phyloP scores from a whole-genome alignment of 2,113 vertebrate genomes.

The Bolborhynchus lineola region DNA sequence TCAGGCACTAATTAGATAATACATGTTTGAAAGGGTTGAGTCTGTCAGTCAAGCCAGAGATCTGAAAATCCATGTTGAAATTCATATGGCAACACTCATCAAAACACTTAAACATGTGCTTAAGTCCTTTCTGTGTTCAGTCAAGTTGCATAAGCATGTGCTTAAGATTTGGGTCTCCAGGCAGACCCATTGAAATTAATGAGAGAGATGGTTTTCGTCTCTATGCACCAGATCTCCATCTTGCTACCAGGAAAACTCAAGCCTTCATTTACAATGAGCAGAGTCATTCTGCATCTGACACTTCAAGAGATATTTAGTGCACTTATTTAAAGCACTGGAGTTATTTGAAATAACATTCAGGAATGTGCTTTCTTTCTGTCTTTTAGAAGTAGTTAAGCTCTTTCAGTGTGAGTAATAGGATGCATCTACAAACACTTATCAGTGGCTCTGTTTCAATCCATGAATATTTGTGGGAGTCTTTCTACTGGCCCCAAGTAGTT shows the following conservation, averaged over 20 bases:
- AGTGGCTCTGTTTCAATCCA: not conserved
- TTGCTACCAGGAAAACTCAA: not conserved
- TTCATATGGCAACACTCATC: constrained; percentile 61
- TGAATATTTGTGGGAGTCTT: not conserved
- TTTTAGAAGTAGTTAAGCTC: not conserved
- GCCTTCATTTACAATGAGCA: not conserved
- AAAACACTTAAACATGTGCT: constrained; percentile 56
- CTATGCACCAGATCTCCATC: not conserved
- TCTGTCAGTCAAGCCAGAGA: constrained; percentile 45
- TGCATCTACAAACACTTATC: not conserved
- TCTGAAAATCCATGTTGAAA: constrained; percentile 62
- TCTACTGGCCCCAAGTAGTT: not conserved
- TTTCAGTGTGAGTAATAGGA: not conserved
- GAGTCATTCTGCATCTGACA: not conserved
- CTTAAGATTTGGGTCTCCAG: constrained; percentile 38
- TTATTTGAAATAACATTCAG: not conserved
- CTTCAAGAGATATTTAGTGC: not conserved
- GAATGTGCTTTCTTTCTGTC: not conserved
- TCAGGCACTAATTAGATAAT: constrained; percentile 63
- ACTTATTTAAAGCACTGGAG: not conserved
- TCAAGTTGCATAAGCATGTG: constrained; percentile 46
- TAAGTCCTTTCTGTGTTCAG: constrained; percentile 58
- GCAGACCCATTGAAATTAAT: constrained; percentile 37
- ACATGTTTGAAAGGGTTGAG: constrained; percentile 51
- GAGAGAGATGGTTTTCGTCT: constrained; percentile 30